Base-by-base conservation (phyloP, 2,888 invertebrate species). In the Parascotia fuliginaria region DNA sequence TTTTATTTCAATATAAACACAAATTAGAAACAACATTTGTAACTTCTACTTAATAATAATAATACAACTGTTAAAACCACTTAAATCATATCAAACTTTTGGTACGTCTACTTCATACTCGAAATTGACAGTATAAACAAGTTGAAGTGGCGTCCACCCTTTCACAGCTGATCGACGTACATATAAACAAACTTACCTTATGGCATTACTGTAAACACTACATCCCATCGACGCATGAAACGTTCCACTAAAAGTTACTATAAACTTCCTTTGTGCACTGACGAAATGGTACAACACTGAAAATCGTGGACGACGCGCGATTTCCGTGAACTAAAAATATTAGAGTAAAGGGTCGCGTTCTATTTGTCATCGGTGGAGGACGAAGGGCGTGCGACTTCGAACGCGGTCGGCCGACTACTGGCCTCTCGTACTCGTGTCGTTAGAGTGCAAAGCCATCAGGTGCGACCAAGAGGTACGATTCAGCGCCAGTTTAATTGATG, bases 251-350 rank as follows among this genome's bases (percentile, higher is more conserved):
- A 54, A 65, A 63, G 57, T 49, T 54, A 55, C 60, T 65, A 70
- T 60, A 70, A 79, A 83, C 78, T 78, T 79, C 77, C 81, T 79
- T 74, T 70, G 67, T 66, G 65, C 70, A 74, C 74, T 67, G 55
- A 60, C 49, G 45, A 62, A 63, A 53, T 57, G 62, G 69, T 61
- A 65, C 62, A 65, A 63, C 71, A 73, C 60, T 55, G 51, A 62
- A 63, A 69, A 62, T 40, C 55, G 60, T 66, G 44, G 52, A 65
- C 65, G 72, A 77, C 82, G 84, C 83, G 77, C 80, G 75, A 78
- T 86, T 83, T 81, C 79, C 83, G 80, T 68, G 71, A 70, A 83
- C 79, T 85, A 85, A 85, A 87, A 85, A 87, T 88, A 85, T 85
- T 85, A 77, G 72, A 73, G 81, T 73, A 78, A 79, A 80, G 82